Evolutionary conservation across 2,888 invertebrate genomes (phyloP), one percentile per base, ranked within the genome.

Genomic region (Venustoraphidia nigricollis): DNA sequence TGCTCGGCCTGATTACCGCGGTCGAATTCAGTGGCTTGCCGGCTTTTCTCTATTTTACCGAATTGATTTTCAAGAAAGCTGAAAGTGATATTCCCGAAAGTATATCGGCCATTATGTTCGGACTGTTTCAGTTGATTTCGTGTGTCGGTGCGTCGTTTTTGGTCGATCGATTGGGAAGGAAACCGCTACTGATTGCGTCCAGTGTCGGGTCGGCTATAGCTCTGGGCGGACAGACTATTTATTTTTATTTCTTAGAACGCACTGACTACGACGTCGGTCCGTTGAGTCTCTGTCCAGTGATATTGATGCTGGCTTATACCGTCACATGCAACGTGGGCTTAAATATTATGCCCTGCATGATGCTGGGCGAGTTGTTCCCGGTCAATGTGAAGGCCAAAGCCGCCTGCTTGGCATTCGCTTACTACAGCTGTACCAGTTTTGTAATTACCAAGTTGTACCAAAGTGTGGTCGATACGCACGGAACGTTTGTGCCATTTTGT

Each of bases 361-460:
- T 68, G 60, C 59, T 67, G 13, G 66, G 68, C 1, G 68, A 69
- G 53, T 52, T 68, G 6, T 69, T 68, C 51, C 63, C 68, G 0
- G 64, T 66, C 1, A 66, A 64, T 52, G 62, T 67, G 2, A 67
- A 68, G 47, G 67, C 67, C 2, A 56, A 60, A 2, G 67, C 68
- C 0, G 66, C 67, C 1, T 66, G 65, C 0, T 46, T 66, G 8
- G 62, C 60, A 3, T 66, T 63, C 44, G 52, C 66, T 9, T 60
- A 62, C 58, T 59, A 61, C 0, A 64, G 66, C 1, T 44, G 65
- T 0, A 55, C 66, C 11, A 67, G 67, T 1, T 67, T 68, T 49
- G 46, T 65, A 36, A 65, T 66, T 2, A 66, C 67, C 10, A 66
- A 68, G 51, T 56, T 67, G 51, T 65, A 66, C 50, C 66, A 66